Evolutionary conservation across 1,140 invertebrate species (phyloP).

Genomic region (Eriosoma lanigerum): DNA sequence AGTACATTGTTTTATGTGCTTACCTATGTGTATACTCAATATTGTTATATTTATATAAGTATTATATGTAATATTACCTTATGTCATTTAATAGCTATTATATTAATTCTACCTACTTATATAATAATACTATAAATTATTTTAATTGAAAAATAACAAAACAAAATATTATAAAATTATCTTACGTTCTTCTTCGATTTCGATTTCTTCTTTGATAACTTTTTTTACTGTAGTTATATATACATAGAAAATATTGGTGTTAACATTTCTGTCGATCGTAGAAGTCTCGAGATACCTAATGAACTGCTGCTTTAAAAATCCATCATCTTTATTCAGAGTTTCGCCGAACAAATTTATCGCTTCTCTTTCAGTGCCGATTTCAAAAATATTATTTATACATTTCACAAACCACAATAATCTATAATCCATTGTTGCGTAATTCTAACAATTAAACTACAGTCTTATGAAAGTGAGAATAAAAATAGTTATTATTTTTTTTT

Average conservation of each 20-base stretch:
- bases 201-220: conserved; percentile 27
- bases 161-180: too few species aligned
- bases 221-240: conserved; percentile 29
- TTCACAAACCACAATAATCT: conserved; percentile 36
- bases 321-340: neutral
- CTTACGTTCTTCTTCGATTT: conserved; percentile 41
- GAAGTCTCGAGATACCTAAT: neutral
- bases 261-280: neutral
- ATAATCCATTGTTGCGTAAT: neutral
- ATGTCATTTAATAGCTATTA: too few species aligned
- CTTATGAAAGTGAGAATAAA: too few species aligned
- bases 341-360: conserved; percentile 6
- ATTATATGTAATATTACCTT: too few species aligned
- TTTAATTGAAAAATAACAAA: too few species aligned
- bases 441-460: neutral
- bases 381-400: conserved; percentile 39
- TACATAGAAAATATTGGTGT: conserved; percentile 11
- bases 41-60: too few species aligned
- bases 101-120: too few species aligned
- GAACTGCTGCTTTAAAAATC: neutral
- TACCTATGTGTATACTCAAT: too few species aligned
- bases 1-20: too few species aligned
- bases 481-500: too few species aligned
- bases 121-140: too few species aligned
- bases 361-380: conserved; percentile 10